Evolutionary conservation across 2,113 vertebrate species (phyloP).

Genomic region (Syrrhaptes paradoxus): DNA sequence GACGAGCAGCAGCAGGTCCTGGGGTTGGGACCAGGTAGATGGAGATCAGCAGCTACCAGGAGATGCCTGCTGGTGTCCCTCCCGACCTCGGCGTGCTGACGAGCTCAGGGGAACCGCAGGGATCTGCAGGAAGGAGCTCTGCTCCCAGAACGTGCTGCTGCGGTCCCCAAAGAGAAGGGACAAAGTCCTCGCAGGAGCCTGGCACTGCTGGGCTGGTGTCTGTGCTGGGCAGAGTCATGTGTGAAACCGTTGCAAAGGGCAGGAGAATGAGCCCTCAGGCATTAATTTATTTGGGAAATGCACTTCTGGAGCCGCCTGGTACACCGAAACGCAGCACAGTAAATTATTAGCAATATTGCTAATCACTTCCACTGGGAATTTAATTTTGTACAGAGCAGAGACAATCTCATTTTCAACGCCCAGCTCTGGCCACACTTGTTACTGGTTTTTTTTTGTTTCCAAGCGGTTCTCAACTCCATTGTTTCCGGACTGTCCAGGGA

Average conservation of each 20-base stretch:
- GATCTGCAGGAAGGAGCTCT: background rate
- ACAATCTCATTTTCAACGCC: background rate
- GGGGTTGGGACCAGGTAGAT: fast-evolving
- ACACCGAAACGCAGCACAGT: background rate
- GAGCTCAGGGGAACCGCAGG: fast-evolving
- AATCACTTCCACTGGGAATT: background rate
- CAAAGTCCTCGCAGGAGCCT: background rate
- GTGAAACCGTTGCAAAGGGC: background rate
- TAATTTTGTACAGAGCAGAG: background rate
- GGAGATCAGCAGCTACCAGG: background rate
- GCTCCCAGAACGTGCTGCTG: background rate
- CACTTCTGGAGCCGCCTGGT: background rate
- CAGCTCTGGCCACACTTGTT: background rate
- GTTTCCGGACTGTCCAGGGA: fast-evolving
- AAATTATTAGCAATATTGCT: background rate
- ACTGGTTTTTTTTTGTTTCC: background rate
- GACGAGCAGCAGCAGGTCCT: background rate
- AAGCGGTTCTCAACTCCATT: background rate
- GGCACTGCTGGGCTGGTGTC: background rate
- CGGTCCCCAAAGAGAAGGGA: background rate
- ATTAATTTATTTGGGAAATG: background rate
- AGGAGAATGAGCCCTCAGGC: background rate
- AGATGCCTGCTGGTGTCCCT: background rate
- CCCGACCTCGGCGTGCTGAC: background rate
- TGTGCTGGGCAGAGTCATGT: fast-evolving